Conservation (phyloP, 2,888 invertebrate species). For the Cephus sareptanus region DNA sequence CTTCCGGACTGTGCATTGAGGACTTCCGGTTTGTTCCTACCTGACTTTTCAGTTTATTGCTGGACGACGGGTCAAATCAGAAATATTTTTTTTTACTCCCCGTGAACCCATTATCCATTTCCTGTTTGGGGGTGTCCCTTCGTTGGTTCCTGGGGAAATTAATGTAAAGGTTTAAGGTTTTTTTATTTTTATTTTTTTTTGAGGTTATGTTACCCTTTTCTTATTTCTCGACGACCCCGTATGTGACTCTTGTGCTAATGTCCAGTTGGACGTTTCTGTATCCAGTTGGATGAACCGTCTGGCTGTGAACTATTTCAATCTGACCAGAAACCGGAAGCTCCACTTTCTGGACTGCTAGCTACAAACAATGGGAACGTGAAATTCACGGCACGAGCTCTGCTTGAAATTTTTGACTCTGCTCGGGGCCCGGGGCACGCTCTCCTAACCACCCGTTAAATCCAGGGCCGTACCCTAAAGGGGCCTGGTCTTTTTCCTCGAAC, state of each 20-base stretch:
- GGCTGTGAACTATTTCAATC: conserved; percentile 22
- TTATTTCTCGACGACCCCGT: not conserved
- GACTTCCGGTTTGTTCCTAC: not conserved
- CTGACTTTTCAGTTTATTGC: too few species aligned
- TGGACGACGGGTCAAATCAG: not conserved
- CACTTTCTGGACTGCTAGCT: conserved; percentile 59
- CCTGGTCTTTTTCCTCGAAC: conserved; percentile 10
- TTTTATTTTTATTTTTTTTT: not conserved
- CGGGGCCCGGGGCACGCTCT: not conserved
- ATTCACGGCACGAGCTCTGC: conserved; percentile 33
- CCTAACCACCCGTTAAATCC: conserved; percentile 7
- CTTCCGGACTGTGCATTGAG: not conserved
- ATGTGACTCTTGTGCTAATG: conserved; percentile 14
- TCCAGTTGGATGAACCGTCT: not conserved
- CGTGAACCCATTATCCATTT: not conserved
- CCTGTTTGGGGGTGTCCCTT: not conserved
- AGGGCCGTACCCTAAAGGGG: not conserved
- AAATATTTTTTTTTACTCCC: not conserved
- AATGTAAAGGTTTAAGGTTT: not conserved
- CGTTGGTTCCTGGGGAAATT: not conserved
- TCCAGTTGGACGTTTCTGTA: conserved; percentile 24
- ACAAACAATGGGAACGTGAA: conserved; percentile 57
- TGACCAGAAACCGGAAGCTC: conserved; percentile 56
- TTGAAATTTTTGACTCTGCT: conserved; percentile 5
- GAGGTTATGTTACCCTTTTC: not conserved